These are phyloP conservation scores for Indri indri DNA, from an alignment of 2,113 vertebrate genomes.

Conservation along the genomic window DNA sequence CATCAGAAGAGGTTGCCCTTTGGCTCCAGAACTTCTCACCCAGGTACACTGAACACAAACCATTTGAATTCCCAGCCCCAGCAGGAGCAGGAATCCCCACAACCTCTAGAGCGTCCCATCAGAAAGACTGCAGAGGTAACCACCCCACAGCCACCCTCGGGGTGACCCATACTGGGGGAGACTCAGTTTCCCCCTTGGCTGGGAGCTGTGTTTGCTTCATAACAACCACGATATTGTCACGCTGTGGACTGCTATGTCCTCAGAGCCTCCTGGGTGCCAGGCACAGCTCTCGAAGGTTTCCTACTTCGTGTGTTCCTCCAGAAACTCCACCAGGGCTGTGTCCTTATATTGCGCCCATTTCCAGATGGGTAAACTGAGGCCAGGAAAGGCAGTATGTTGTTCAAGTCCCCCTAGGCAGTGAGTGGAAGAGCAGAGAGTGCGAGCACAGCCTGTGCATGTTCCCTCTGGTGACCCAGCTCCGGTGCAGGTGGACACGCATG, in stretches of 20 bases:
- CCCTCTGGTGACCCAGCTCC: neutral
- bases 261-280: fast-evolving
- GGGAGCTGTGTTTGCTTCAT: neutral
- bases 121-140: neutral
- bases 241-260: fast-evolving
- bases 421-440: neutral
- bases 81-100: neutral
- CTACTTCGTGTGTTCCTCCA: fast-evolving
- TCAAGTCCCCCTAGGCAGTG: no score
- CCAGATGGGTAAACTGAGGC: neutral
- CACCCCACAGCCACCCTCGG: neutral
- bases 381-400: neutral
- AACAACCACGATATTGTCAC: fast-evolving
- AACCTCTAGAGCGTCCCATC: neutral
- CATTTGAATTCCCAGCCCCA: neutral
- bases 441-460: fast-evolving
- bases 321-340: neutral
- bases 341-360: fast-evolving
- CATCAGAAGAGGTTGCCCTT: no score
- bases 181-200: fast-evolving
- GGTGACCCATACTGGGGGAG: neutral
- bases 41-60: neutral
- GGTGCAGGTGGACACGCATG: neutral
- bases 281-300: neutral
- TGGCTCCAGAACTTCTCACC: neutral